Conservation (phyloP, 2,113 vertebrate species). For the Labeo catla region DNA sequence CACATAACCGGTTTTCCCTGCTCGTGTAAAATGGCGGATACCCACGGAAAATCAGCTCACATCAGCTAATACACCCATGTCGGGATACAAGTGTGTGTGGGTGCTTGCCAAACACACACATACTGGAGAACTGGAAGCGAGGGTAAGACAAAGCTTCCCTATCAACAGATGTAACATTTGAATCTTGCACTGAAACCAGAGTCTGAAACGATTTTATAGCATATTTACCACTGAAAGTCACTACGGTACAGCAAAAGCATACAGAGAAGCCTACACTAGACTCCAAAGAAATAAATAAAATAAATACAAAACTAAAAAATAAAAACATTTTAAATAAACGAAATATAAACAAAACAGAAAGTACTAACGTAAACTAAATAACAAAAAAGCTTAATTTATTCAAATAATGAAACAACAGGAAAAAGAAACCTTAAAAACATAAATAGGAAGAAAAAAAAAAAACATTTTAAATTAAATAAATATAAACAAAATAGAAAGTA, state of each 20-base stretch:
- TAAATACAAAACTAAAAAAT: background rate
- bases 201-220: background rate
- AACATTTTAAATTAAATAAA: too few species aligned
- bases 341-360: background rate
- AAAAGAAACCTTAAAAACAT: too few species aligned
- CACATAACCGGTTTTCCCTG: constrained; percentile 7
- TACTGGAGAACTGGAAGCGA: constrained; percentile 25
- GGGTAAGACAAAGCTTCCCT: constrained; percentile 33
- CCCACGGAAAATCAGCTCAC: constrained; percentile 30
- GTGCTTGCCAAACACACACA: constrained; percentile 30
- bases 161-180: background rate
- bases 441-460: too few species aligned
- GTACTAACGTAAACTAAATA: background rate
- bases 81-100: constrained; percentile 30
- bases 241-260: background rate
- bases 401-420: too few species aligned
- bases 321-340: background rate
- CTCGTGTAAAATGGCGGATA: constrained; percentile 32
- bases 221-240: background rate
- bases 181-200: background rate
- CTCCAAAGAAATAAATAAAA: background rate
- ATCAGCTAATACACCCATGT: constrained; percentile 1
- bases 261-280: background rate
- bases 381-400: background rate
- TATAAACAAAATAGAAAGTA: background rate